phyloP scores from a whole-genome alignment of 2,113 vertebrate species.

The Mobula hypostoma region DNA sequence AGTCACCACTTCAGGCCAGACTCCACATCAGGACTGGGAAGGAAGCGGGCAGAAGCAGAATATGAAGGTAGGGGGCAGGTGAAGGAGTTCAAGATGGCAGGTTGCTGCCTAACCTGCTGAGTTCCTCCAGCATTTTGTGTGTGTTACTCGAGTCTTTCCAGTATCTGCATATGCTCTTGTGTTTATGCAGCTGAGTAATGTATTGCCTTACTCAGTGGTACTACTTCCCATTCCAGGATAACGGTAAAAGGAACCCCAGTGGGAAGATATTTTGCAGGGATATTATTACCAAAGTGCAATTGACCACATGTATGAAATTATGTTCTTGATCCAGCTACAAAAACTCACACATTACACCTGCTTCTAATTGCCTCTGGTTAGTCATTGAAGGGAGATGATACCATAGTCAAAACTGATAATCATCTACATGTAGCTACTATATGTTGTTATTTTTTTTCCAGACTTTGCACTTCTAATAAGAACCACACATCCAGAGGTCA shows the following conservation, averaged over 20 bases:
- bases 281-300: not conserved
- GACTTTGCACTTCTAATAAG: not conserved
- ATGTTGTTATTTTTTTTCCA: not conserved
- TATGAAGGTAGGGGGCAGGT: too few species aligned
- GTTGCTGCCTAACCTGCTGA: too few species aligned
- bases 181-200: not conserved
- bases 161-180: too few species aligned
- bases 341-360: not conserved
- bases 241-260: not conserved
- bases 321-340: too few species aligned
- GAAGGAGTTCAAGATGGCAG: too few species aligned
- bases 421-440: not conserved
- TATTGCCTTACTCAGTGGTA: not conserved
- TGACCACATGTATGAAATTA: not conserved
- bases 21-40: too few species aligned
- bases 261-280: not conserved
- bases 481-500: not conserved
- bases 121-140: too few species aligned
- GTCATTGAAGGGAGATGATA: not conserved
- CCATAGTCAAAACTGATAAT: not conserved
- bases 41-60: too few species aligned
- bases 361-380: not conserved
- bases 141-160: too few species aligned
- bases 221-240: not conserved
- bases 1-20: too few species aligned